Evolutionary conservation across 2,888 invertebrate genomes (phyloP).

Genomic region (Drosophila borealis): DNA sequence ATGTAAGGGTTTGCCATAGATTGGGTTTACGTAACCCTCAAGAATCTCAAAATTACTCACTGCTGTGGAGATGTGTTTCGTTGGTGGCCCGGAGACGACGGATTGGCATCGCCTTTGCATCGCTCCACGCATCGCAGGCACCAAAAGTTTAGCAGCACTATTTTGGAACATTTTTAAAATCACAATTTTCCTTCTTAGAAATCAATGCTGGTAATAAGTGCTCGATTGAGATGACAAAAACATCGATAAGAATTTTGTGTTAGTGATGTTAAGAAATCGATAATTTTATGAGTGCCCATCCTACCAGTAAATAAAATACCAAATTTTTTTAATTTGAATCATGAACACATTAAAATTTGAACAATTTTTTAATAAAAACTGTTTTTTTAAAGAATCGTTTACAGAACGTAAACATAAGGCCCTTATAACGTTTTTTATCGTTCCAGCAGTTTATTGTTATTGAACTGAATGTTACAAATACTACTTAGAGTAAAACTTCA

Average conservation of each 20-base stretch:
- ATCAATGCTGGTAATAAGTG: slow-evolving; percentile 35
- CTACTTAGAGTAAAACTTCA: slow-evolving; percentile 53
- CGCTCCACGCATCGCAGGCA: slow-evolving; percentile 81
- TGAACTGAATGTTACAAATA: slow-evolving; percentile 55
- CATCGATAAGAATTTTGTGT: slow-evolving; percentile 14
- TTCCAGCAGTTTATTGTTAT: slow-evolving; percentile 34
- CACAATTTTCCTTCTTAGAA: slow-evolving; percentile 24
- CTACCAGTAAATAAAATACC: slow-evolving; percentile 4
- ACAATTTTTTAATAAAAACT: too few species aligned
- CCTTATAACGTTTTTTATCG: slow-evolving; percentile 1
- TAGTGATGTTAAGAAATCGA: slow-evolving; percentile 13
- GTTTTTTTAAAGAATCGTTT: too few species aligned
- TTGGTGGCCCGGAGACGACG: slow-evolving; percentile 83
- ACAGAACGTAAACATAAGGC: too few species aligned
- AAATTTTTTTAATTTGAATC: slow-evolving; percentile 2
- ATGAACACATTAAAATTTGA: too few species aligned
- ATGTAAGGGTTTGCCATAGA: neutral
- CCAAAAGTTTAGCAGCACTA: slow-evolving; percentile 80
- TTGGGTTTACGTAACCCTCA: slow-evolving; percentile 77
- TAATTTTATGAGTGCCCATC: slow-evolving; percentile 2
- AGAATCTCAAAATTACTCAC: slow-evolving; percentile 74
- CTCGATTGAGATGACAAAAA: slow-evolving; percentile 18
- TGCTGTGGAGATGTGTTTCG: slow-evolving; percentile 78
- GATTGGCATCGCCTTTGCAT: slow-evolving; percentile 82
- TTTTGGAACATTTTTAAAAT: slow-evolving; percentile 79